Evolutionary conservation across 2,888 invertebrate species (phyloP).

Genomic region (Watsonalla cultraria): DNA sequence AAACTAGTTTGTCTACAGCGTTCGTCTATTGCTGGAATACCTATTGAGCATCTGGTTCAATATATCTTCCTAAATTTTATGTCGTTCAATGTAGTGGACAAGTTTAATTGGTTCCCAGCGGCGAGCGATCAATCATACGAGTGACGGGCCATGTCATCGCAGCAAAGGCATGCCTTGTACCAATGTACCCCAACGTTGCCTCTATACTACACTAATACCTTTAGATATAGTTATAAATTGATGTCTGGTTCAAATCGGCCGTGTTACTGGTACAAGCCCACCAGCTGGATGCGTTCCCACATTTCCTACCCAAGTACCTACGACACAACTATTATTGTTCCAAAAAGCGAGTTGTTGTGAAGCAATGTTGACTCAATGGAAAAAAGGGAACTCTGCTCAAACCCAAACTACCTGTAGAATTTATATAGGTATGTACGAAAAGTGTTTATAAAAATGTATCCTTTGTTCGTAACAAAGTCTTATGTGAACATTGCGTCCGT

Average conservation of each 20-base stretch:
- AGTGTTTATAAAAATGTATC: no score
- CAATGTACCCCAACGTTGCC: not conserved
- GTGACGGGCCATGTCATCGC: slow-evolving; percentile 45
- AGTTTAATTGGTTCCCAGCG: slow-evolving; percentile 68
- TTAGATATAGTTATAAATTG: not conserved
- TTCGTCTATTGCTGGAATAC: not conserved
- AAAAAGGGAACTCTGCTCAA: no score
- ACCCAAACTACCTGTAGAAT: no score
- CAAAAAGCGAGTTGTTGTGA: not conserved
- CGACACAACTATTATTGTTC: not conserved
- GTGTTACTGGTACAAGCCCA: not conserved
- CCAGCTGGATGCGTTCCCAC: not conserved
- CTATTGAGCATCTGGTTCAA: slow-evolving; percentile 31
- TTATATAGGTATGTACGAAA: not conserved
- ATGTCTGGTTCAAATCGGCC: not conserved
- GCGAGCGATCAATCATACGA: slow-evolving; percentile 60
- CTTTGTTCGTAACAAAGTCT: no score
- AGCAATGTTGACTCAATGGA: no score
- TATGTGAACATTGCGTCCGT: not conserved
- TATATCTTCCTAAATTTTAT: slow-evolving; percentile 56
- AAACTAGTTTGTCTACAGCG: not conserved
- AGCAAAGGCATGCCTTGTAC: slow-evolving; percentile 13
- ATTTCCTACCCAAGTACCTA: not conserved
- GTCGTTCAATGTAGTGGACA: slow-evolving; percentile 58
- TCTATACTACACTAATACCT: not conserved